Evolutionary conservation across 2,888 invertebrate genomes (phyloP), one percentile per base, ranked within the genome.

Genomic region (Heliconius cydno): DNA sequence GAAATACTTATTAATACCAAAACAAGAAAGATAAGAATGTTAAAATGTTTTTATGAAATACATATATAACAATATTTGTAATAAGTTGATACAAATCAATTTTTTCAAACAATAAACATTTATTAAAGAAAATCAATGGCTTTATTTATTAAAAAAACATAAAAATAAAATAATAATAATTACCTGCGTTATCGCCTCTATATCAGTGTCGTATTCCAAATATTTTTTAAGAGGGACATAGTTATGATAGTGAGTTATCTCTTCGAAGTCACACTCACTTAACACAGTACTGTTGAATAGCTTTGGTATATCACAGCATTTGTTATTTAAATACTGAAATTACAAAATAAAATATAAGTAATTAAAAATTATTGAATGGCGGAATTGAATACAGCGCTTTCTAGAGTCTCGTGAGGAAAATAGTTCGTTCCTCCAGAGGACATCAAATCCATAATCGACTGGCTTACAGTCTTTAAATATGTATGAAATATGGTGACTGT

Each of bases 221-320:
- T 41, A 70, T 19, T 70, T 70, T 70, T 41, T 70, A 25, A 70
- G 41, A 70, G 70, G 70, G 3, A 70, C 25, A n/a, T 70, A 70
- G 15, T 25, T 28, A 9, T 70, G 41, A 70, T 91, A 92, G n/a
- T 86, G 85, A 57, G 92, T 83, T 7, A 93, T 83, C 0, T 86
- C 82, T 0, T 84, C 77, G 77, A 94, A 90, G 0, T 92, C 91
- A 77, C 94, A 94, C 46, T 88, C 88, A 0, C 83, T 63, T 1
- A 94, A 78, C 0, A 86, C 63, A 0, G 87, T 84, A 76, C 87
- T 89, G 82, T 94, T n/a, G 15, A 60, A 87, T 19, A 94, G 57
- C 7, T 84, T 82, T 0, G 94, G 94, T 15, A 94, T 28, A n/a
- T 91, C 84, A 80, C 94, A 94, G 86, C 94, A 94, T 85, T 92